These are phyloP conservation scores for Drosophila recens DNA, from an alignment of 2,888 invertebrate genomes.

Conservation along the genomic window DNA sequence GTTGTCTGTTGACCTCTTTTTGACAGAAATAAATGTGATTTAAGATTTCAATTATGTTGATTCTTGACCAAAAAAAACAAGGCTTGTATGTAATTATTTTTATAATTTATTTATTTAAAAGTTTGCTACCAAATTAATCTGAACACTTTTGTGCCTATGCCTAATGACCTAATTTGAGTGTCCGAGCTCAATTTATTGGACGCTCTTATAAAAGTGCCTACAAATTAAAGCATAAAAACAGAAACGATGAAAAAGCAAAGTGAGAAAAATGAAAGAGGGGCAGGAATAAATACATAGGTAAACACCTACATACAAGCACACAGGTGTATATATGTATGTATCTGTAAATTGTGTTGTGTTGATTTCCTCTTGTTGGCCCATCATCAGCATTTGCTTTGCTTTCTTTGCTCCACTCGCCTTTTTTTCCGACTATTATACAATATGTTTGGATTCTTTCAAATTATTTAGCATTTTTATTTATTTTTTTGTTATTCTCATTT, in stretches of 20 bases:
- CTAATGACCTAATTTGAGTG: slow-evolving; percentile 70
- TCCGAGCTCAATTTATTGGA: slow-evolving; percentile 23
- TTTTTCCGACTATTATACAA: slow-evolving; percentile 51
- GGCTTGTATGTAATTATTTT: background rate
- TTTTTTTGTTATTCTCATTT: slow-evolving; percentile 55
- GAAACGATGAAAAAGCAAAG: slow-evolving; percentile 44
- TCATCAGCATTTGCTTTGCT: slow-evolving; percentile 42
- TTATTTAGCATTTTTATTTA: slow-evolving; percentile 78
- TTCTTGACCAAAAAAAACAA: background rate
- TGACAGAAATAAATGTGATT: slow-evolving; percentile 10
- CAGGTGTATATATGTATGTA: slow-evolving; percentile 3
- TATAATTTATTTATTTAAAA: slow-evolving; percentile 12
- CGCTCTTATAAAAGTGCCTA: slow-evolving; percentile 34
- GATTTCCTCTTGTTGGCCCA: slow-evolving; percentile 9
- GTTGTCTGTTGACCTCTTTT: slow-evolving; percentile 83
- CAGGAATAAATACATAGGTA: slow-evolving; percentile 16
- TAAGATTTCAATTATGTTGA: slow-evolving; percentile 1
- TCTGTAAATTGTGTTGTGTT: slow-evolving; percentile 40
- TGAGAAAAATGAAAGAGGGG: slow-evolving; percentile 32
- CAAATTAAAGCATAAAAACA: slow-evolving; percentile 47
- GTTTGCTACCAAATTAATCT: slow-evolving; percentile 4
- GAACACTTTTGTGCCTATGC: slow-evolving; percentile 48
- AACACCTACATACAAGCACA: background rate
- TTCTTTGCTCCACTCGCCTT: slow-evolving; percentile 19
- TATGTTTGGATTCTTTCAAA: slow-evolving; percentile 67